A percentile compares a stretch with the other conserved stretches of the same genome.
These are phyloP conservation scores for Cinclus cinclus DNA, from an alignment of 2,113 vertebrate genomes.

Conservation along the genomic window DNA sequence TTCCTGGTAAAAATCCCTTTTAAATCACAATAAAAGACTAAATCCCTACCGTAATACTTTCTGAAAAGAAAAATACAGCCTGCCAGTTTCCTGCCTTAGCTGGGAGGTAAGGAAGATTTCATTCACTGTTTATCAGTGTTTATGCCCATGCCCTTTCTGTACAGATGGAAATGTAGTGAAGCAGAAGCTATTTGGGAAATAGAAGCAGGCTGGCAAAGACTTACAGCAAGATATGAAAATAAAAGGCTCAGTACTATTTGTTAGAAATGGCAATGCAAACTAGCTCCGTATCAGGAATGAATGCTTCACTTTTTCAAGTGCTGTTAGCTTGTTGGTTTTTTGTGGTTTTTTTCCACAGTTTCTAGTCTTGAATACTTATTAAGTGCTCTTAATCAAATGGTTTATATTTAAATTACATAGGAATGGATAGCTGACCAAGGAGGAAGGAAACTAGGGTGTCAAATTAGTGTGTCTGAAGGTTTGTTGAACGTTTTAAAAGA, in stretches of 20 bases:
- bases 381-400: neutral
- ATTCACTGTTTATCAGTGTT: constrained; percentile 62
- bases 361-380: neutral
- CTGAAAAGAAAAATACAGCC: constrained; percentile 59
- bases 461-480: neutral
- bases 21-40: constrained; percentile 64
- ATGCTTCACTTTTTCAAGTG: neutral
- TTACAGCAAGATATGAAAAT: constrained; percentile 36
- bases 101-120: constrained; percentile 55
- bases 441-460: neutral
- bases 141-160: constrained; percentile 55
- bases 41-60: constrained; percentile 51
- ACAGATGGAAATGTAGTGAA: constrained; percentile 59
- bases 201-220: constrained; percentile 40
- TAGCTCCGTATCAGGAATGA: neutral
- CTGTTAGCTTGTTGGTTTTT: neutral
- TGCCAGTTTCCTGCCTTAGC: constrained; percentile 39
- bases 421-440: neutral
- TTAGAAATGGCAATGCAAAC: constrained; percentile 4
- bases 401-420: neutral
- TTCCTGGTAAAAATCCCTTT: constrained; percentile 37
- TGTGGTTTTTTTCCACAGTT: neutral
- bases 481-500: neutral
- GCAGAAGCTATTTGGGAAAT: constrained; percentile 47
- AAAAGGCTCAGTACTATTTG: neutral